These are phyloP conservation scores for Corbicula japonica DNA, from an alignment of 2,888 invertebrate genomes.

Conservation along the genomic window DNA sequence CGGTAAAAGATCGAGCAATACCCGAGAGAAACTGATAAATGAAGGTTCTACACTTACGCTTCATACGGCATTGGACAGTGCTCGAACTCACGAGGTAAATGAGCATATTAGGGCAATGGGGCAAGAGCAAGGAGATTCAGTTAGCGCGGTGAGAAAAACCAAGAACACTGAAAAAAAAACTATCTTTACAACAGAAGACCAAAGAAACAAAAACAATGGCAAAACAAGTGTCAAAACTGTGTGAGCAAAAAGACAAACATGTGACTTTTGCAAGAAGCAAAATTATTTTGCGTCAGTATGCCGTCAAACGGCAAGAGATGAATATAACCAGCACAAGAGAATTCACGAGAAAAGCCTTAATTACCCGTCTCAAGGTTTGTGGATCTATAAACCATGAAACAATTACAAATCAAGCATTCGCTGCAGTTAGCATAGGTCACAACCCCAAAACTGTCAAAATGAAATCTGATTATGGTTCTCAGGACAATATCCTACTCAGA, in stretches of 20 bases:
- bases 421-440: neutral
- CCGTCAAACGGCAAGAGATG: neutral
- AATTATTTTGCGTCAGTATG: neutral
- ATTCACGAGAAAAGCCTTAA: neutral
- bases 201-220: too few species aligned
- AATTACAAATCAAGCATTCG: neutral
- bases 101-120: conserved; percentile 19
- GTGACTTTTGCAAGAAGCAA: neutral
- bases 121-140: too few species aligned
- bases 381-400: neutral
- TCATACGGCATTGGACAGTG: neutral
- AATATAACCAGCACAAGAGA: too few species aligned
- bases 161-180: too few species aligned
- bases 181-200: too few species aligned
- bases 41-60: conserved; percentile 18
- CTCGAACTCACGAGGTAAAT: conserved; percentile 11
- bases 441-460: neutral
- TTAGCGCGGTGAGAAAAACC: too few species aligned
- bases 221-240: too few species aligned
- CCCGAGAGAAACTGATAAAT: conserved; percentile 21
- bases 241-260: conserved; percentile 2
- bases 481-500: too few species aligned
- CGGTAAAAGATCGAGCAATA: conserved; percentile 14
- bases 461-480: too few species aligned
- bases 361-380: neutral